Percentiles rank a stretch among this genome's conserved stretches.
These are phyloP conservation scores for Epinephelus lanceolatus DNA, from an alignment of 2,113 vertebrate species.

Conservation along the genomic window DNA sequence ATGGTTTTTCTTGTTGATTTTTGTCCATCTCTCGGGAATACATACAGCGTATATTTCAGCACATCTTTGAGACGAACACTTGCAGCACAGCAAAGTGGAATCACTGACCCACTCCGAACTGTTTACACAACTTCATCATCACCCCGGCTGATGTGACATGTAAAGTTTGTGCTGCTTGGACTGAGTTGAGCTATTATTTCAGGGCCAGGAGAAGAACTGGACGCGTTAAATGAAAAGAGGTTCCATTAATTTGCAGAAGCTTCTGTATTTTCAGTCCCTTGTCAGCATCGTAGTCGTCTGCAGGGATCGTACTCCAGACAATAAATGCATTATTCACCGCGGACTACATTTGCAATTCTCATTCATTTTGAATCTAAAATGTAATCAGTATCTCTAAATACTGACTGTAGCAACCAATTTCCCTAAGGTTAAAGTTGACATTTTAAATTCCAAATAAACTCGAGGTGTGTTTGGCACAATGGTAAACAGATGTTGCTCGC, in stretches of 20 bases:
- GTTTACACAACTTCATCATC: conserved; percentile 83
- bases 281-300: conserved; percentile 24
- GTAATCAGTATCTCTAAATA: conserved; percentile 70
- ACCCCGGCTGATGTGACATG: conserved; percentile 61
- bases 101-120: conserved; percentile 70
- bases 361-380: conserved; percentile 71
- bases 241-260: conserved; percentile 38
- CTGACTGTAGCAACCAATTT: conserved; percentile 55
- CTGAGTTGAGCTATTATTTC: conserved; percentile 52
- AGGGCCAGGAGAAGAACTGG: conserved; percentile 29
- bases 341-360: conserved; percentile 63
- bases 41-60: conserved; percentile 71
- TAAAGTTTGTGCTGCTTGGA: conserved; percentile 66
- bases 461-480: conserved; percentile 40
- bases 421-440: conserved; percentile 54
- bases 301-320: conserved; percentile 43
- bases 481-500: conserved; percentile 67
- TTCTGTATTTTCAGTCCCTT: conserved; percentile 60
- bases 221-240: conserved; percentile 32
- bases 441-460: conserved; percentile 65
- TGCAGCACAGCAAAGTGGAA: conserved; percentile 45
- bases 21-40: conserved; percentile 49
- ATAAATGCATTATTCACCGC: conserved; percentile 61
- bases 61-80: conserved; percentile 70
- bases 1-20: conserved; percentile 76